Percentiles rank a stretch among this genome's conserved stretches.
Conservation (phyloP, 2,113 vertebrate genomes). For the Passer montanus region DNA sequence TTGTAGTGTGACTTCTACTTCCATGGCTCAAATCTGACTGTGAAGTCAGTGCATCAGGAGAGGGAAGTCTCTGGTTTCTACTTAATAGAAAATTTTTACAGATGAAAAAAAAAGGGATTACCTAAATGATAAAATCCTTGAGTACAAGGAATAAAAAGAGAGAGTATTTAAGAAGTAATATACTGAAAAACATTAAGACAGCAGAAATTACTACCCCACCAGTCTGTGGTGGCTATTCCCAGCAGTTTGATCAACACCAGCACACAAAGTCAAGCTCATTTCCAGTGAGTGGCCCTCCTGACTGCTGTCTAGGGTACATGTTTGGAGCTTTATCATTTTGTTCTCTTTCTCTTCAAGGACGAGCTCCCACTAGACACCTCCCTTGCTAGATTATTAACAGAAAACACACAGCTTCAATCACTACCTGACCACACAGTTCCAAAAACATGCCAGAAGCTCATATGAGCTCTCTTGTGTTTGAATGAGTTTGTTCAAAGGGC, state of each 20-base stretch:
- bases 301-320: neutral
- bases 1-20: neutral
- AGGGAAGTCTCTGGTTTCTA: neutral
- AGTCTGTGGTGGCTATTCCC: neutral
- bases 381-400: neutral
- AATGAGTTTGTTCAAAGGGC: neutral
- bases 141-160: neutral
- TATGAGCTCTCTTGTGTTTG: neutral
- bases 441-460: neutral
- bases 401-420: neutral
- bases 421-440: neutral
- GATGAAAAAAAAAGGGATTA: accelerated
- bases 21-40: neutral
- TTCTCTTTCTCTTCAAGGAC: neutral
- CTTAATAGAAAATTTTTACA: neutral
- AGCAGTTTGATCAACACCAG: neutral
- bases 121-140: neutral
- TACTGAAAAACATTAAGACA: neutral
- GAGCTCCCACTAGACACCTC: neutral
- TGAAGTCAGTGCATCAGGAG: neutral
- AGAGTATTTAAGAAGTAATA: neutral
- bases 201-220: neutral
- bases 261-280: neutral
- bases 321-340: neutral
- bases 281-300: neutral